phyloP scores from a whole-genome alignment of 2,797 vertebrate species.

The Selene dorsalis region DNA sequence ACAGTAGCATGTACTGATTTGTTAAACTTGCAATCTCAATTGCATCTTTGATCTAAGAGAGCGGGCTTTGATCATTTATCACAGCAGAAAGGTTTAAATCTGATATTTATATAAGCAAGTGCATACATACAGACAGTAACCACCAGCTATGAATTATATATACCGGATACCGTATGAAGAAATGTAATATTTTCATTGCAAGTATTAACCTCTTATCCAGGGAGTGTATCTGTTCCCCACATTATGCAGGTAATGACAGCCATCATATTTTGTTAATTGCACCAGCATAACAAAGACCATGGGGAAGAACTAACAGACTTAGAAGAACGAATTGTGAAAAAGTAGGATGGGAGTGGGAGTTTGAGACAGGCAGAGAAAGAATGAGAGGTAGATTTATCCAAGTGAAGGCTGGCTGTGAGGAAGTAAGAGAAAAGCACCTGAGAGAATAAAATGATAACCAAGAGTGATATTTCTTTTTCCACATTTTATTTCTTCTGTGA shows the following conservation, averaged over 20 bases:
- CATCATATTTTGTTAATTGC: conserved; percentile 64
- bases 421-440: conserved; percentile 40
- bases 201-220: conserved; percentile 33
- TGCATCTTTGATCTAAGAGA: too few relatives aligned
- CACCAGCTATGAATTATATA: background rate
- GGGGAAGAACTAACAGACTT: background rate
- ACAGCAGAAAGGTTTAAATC: conserved; percentile 5
- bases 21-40: too few relatives aligned
- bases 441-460: conserved; percentile 52
- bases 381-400: conserved; percentile 43
- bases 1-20: too few relatives aligned
- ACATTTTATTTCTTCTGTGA: conserved; percentile 49
- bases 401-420: conserved; percentile 44
- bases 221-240: conserved; percentile 41
- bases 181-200: conserved; percentile 24
- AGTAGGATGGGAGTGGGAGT: conserved; percentile 56
- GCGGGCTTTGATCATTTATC: conserved; percentile 51
- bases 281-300: conserved; percentile 35
- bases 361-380: conserved; percentile 26
- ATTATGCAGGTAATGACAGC: conserved; percentile 37
- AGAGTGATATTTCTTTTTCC: conserved; percentile 44
- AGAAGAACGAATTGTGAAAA: conserved; percentile 31
- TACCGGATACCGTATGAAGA: background rate
- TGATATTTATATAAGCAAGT: too few relatives aligned
- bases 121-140: background rate